Conservation (phyloP, 35 echinoderm and acorn worm genomes). For the Ptychodera flava region DNA sequence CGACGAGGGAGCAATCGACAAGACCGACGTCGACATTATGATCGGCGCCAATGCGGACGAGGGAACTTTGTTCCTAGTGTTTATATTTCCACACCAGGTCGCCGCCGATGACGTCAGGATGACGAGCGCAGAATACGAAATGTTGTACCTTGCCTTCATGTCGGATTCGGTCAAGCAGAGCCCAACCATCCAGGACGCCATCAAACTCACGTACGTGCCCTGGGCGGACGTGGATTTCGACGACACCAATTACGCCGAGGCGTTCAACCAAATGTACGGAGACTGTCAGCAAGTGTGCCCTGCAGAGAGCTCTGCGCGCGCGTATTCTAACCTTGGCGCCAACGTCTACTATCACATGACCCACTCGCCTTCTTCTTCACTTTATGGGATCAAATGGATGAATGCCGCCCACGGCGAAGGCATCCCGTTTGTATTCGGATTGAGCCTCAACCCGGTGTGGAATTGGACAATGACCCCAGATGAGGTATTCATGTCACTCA, state of each 20-base stretch:
- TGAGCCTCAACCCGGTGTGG: constrained; percentile 8
- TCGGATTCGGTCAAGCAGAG: background rate
- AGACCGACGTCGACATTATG: constrained; percentile 14
- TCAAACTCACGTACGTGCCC: background rate
- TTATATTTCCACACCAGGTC: background rate
- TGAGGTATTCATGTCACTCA: constrained; percentile 23
- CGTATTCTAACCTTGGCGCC: background rate
- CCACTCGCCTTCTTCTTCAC: constrained; percentile 25
- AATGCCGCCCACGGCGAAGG: constrained; percentile 15
- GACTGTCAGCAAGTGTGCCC: constrained; percentile 15
- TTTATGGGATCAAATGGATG: no score
- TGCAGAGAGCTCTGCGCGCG: background rate
- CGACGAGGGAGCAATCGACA: constrained; percentile 5
- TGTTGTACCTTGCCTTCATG: background rate
- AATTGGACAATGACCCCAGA: constrained; percentile 20
- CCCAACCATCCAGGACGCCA: background rate
- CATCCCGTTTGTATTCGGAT: constrained; percentile 24
- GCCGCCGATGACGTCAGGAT: background rate
- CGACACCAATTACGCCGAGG: background rate
- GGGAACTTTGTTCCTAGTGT: constrained; percentile 17
- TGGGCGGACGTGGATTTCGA: background rate
- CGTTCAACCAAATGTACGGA: constrained; percentile 4
- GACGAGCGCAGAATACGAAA: background rate
- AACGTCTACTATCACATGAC: constrained; percentile 36
- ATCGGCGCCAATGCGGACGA: constrained; percentile 26